Conservation (phyloP, 2,113 vertebrate species). For the Capreolus pygargus region DNA sequence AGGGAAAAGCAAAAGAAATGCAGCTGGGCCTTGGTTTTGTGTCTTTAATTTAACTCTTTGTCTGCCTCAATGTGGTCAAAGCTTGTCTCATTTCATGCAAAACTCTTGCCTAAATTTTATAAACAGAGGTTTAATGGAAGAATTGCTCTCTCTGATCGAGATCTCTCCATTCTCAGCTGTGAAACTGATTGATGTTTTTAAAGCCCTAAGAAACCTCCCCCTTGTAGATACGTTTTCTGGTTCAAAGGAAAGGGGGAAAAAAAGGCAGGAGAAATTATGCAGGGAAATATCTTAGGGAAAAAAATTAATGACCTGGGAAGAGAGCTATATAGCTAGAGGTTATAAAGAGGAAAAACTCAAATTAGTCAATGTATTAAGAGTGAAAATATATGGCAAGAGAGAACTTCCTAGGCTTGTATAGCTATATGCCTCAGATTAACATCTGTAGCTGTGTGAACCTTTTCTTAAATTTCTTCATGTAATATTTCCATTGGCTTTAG, state of each 20-base stretch:
- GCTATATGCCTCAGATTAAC: neutral
- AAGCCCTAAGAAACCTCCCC: slow-evolving; percentile 8
- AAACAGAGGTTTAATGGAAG: slow-evolving; percentile 15
- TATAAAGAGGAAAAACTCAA: neutral
- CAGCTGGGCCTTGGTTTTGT: slow-evolving; percentile 25
- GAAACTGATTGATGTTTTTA: slow-evolving; percentile 64
- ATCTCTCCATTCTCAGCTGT: slow-evolving; percentile 24
- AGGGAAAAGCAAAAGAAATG: neutral
- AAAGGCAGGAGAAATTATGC: neutral
- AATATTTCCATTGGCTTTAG: neutral
- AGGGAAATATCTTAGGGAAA: neutral
- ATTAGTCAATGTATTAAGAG: neutral
- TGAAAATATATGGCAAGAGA: neutral
- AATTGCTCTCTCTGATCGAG: slow-evolving; percentile 34
- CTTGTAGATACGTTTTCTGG: slow-evolving; percentile 8
- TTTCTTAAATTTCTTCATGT: neutral
- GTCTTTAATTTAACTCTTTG: slow-evolving; percentile 63
- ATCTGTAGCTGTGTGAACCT: neutral
- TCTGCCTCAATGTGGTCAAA: neutral
- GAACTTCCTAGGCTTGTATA: neutral
- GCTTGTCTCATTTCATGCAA: slow-evolving; percentile 20
- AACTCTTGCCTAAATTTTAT: slow-evolving; percentile 6
- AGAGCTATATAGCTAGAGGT: neutral
- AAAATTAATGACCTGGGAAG: neutral
- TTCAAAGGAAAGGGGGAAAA: neutral